Base-by-base conservation (phyloP, 2,888 invertebrate genomes). In the Yponomeuta plumbellus region DNA sequence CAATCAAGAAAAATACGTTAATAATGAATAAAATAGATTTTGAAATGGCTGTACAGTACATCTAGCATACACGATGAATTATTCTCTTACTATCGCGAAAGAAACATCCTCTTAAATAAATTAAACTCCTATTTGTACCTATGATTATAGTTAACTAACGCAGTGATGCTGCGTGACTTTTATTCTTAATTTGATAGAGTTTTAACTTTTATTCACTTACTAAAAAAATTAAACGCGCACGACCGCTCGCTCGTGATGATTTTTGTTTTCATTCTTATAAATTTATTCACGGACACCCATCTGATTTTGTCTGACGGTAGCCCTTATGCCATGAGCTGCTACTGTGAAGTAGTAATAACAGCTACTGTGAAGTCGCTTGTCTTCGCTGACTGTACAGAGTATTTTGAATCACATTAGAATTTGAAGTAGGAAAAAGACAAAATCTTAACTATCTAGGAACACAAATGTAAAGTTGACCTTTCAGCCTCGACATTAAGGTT, bases 1-100 rank as follows among this genome's bases (percentile, higher is more conserved):
- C 84, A 83, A 84, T 81, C 75, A 83, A 77, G 81, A 80, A 86
- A 85, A 77, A 81, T 83, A 80, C 75, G 75, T 74, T 17, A 80
- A 76, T 79, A 81, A 83, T 71, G 65, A 71, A 71, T 80, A 65
- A 56, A 79, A 81, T 70, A 74, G 69, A 72, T 81, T 80, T 83
- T 76, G 78, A 83, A 84, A 81, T 81, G 75, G 80, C 86, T 90
- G 89, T 89, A 90, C 89, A 89, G n/a, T 83, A 85, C 80, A 83
- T 84, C 86, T 90, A 89, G 86, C 83, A 81, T 86, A 88, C 82
- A 86, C 83, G 67, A 68, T 21, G 61, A 66, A 26, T 64, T 69
- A 82, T 75, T 76, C 44, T 52, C 44, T 79, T 83, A 84, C 78
- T 79, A 80, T 77, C 71, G 72, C 75, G 74, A 83, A 84, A 81